Base-by-base conservation (phyloP, 1,140 invertebrate genomes). In the Goniozus legneri region DNA sequence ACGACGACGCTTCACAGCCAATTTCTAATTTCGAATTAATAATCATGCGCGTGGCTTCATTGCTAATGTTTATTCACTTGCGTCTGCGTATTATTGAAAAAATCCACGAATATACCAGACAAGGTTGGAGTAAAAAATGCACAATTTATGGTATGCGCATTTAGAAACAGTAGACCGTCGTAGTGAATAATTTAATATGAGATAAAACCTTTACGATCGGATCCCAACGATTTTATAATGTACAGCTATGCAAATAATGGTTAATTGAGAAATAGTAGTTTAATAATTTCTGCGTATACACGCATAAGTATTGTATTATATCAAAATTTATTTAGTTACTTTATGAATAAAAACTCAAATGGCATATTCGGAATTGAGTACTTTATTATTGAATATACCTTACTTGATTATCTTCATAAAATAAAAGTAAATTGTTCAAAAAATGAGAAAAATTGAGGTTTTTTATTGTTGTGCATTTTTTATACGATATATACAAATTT, bases 241-340 rank as follows among this genome's bases (percentile, higher is more conserved):
- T 58, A 59, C 46, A 58, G 50, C 48, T 61, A 50, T 21, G 39
- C 32, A 44, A 48, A 49, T 53, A 41, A 48, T 40, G 47, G n/a
- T n/a, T n/a, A n/a, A n/a, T n/a, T n/a, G n/a, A n/a, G 38, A 54
- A 32, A 54, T 54, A 47, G 41, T 46, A 40, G 47, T n/a, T n/a
- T n/a, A n/a, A n/a, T n/a, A n/a, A 56, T 49, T 41, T 55, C 54
- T 47, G 45, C 43, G 40, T 53, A 47, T 40, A 43, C 49, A 52
- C 48, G 58, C 54, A 55, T 49, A 58, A 58, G 50, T 58, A 62
- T 61, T 62, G 60, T 62, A 60, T 54, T 52, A 62, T 61, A 62
- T 62, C 54, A 56, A 62, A 61, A 62, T 61, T 62, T 55, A 61
- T 56, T 62, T 61, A 60, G 52, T 58, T 60, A 62, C 58, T 62